phyloP scores from a whole-genome alignment of 2,888 invertebrate species.

The Anthophora plumipes region DNA sequence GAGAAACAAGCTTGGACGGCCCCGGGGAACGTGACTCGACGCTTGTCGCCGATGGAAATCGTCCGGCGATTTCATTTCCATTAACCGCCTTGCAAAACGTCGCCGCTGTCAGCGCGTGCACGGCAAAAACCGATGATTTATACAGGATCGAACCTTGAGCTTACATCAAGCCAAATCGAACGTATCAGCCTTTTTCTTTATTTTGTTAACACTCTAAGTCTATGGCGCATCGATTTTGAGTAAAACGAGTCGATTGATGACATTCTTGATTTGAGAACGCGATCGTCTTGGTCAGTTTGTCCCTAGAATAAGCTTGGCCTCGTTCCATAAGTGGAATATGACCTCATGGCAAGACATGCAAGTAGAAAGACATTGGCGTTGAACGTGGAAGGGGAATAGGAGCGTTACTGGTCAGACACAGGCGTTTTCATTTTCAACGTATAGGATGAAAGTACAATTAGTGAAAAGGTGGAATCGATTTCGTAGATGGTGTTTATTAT shows the following conservation, averaged over 20 bases:
- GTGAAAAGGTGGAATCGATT: no score
- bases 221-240: neutral
- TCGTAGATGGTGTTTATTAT: no score
- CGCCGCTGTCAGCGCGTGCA: conserved; percentile 15
- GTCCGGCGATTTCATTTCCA: conserved; percentile 60
- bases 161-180: neutral
- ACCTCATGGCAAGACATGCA: neutral
- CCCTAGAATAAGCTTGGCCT: neutral
- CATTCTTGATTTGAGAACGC: neutral
- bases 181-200: neutral
- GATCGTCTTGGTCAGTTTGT: neutral
- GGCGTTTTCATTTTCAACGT: neutral
- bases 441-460: no score
- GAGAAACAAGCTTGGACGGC: conserved; percentile 11
- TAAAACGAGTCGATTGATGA: neutral
- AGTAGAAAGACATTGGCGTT: neutral
- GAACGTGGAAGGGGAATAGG: neutral
- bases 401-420: neutral
- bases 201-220: neutral
- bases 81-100: conserved; percentile 50
- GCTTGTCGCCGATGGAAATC: conserved; percentile 57
- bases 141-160: neutral
- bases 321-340: neutral
- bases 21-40: conserved; percentile 29
- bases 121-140: conserved; percentile 51